These are phyloP conservation scores for Euura lappo DNA, from an alignment of 1,140 invertebrate genomes.

Conservation along the genomic window DNA sequence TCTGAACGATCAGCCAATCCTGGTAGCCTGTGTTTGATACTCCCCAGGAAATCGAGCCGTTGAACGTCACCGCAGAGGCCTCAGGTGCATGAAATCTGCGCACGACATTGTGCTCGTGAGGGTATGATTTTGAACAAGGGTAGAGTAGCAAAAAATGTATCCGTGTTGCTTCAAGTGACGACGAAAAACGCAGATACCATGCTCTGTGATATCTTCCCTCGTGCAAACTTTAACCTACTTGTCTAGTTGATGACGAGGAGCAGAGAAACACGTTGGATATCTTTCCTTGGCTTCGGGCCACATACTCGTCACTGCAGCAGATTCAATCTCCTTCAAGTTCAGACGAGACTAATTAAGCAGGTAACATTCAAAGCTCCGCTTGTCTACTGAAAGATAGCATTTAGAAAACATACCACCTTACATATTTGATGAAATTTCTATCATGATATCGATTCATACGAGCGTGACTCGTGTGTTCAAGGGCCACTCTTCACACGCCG, in stretches of 20 bases:
- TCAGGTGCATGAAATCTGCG: too few species aligned
- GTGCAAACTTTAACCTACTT: background rate
- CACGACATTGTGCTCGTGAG: too few species aligned
- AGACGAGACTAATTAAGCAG: background rate
- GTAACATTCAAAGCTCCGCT: background rate
- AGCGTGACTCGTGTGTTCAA: background rate
- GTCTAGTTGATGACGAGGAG: background rate
- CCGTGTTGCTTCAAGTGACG: too few species aligned
- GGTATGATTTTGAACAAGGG: too few species aligned
- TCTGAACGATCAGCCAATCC: too few species aligned
- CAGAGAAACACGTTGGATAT: background rate
- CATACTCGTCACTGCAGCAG: background rate
- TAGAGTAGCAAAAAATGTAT: too few species aligned
- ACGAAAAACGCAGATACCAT: too few species aligned
- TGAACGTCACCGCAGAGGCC: too few species aligned
- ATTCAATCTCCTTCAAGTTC: background rate
- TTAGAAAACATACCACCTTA: too few species aligned
- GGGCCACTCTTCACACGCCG: background rate
- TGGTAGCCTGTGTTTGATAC: too few species aligned
- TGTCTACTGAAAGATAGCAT: too few species aligned
- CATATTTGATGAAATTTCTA: background rate
- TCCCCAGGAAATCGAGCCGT: too few species aligned
- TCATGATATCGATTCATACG: background rate
- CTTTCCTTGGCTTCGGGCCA: background rate
- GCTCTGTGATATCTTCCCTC: background rate